Evolutionary conservation across 2,888 invertebrate species (phyloP).

Genomic region (Polyommatus iphigenia): DNA sequence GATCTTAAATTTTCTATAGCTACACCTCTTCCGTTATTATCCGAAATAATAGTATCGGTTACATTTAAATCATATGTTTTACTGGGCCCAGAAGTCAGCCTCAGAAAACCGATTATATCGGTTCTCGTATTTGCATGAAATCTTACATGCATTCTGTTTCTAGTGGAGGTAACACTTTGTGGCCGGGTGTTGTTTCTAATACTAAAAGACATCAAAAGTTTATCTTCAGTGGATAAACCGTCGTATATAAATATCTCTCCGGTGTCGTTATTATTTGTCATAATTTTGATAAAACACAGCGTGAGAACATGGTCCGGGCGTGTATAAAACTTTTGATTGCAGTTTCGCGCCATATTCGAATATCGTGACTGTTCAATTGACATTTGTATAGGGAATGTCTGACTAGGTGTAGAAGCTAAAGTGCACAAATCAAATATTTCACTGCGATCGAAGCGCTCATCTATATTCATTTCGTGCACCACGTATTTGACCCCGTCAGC

Average conservation of each 20-base stretch:
- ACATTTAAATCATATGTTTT: conserved; percentile 93
- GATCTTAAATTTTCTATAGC: conserved; percentile 95
- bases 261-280: conserved; percentile 87
- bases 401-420: conserved; percentile 89
- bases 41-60: conserved; percentile 89
- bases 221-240: conserved; percentile 85
- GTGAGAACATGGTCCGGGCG: conserved; percentile 90
- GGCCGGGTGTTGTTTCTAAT: conserved; percentile 93
- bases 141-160: conserved; percentile 88
- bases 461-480: conserved; percentile 88
- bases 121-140: conserved; percentile 87
- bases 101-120: conserved; percentile 87
- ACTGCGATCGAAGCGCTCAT: conserved; percentile 86
- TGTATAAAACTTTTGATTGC: conserved; percentile 90
- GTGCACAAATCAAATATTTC: conserved; percentile 92
- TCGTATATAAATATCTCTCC: conserved; percentile 89
- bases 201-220: conserved; percentile 84
- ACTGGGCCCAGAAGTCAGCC: conserved; percentile 87
- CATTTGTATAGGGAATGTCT: conserved; percentile 92
- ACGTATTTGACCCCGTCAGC: conserved; percentile 95
- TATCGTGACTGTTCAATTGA: conserved; percentile 90
- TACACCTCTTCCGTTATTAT: conserved; percentile 97
- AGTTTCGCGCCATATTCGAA: conserved; percentile 84
- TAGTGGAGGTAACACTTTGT: conserved; percentile 91
- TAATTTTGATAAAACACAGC: conserved; percentile 90